Evolutionary conservation across 2,888 invertebrate genomes (phyloP).

Genomic region (Catocala fraxini): DNA sequence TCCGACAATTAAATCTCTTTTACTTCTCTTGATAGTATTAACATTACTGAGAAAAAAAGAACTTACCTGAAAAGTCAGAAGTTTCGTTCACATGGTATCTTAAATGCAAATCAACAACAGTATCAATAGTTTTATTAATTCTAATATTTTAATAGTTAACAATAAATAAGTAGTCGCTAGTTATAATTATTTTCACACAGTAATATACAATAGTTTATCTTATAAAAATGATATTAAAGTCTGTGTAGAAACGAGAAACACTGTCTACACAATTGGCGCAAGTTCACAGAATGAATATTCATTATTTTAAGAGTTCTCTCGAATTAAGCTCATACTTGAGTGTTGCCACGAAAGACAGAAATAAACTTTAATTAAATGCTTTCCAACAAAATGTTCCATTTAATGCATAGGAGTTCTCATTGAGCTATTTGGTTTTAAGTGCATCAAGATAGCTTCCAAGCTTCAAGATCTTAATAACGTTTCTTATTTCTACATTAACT

Average conservation of each 20-base stretch:
- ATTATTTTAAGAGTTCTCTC: neutral
- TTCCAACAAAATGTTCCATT: no score
- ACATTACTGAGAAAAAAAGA: neutral
- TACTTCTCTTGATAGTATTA: no score
- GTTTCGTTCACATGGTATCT: neutral
- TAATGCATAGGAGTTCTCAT: no score
- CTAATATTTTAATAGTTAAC: slow-evolving; percentile 31
- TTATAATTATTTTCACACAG: slow-evolving; percentile 30
- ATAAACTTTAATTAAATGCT: no score
- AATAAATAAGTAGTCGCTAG: slow-evolving; percentile 34
- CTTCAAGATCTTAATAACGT: neutral
- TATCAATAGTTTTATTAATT: neutral
- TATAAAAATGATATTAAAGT: slow-evolving; percentile 32
- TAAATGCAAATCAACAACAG: neutral
- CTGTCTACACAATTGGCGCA: neutral
- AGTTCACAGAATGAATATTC: neutral
- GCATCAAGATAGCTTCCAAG: neutral
- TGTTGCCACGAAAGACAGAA: no score
- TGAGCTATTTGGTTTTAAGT: neutral
- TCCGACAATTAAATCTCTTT: no score
- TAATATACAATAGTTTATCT: slow-evolving; percentile 17
- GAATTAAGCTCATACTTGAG: no score
- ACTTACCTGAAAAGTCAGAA: neutral
- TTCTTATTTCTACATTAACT: slow-evolving; percentile 20
- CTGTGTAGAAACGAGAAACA: slow-evolving; percentile 21